Evolutionary conservation across 2,797 vertebrate species (phyloP).

Genomic region (Acanthopagrus latus): DNA sequence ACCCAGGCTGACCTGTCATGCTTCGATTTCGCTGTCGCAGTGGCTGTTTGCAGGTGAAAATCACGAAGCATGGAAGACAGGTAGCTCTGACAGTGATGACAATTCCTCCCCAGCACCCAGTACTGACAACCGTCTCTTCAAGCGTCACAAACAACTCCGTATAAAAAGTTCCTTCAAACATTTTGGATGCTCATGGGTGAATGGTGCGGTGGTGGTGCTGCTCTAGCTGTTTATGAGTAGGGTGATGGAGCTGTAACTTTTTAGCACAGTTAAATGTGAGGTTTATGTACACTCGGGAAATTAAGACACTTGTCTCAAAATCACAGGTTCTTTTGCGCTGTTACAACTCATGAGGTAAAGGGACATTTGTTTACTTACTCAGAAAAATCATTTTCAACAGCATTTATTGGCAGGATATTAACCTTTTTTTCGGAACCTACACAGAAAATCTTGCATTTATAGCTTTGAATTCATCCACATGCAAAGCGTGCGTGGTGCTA

Average conservation of each 20-base stretch:
- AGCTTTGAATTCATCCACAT: background rate
- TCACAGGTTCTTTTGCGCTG: background rate
- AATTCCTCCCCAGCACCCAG: conserved; percentile 36
- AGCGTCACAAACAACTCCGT: conserved; percentile 21
- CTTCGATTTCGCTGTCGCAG: conserved; percentile 78
- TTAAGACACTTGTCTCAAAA: background rate
- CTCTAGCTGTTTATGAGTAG: conserved; percentile 15
- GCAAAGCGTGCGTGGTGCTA: background rate
- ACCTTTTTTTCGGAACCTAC: background rate
- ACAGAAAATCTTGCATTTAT: background rate
- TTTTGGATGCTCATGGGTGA: conserved; percentile 24
- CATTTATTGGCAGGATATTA: background rate
- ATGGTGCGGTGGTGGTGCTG: background rate
- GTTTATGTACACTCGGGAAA: conserved; percentile 1
- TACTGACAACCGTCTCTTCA: conserved; percentile 46
- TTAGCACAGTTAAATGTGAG: conserved; percentile 20
- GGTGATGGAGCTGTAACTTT: conserved; percentile 1
- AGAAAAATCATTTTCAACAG: conserved; percentile 8
- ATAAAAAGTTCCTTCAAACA: conserved; percentile 47
- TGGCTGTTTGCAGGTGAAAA: conserved; percentile 72
- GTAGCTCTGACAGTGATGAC: conserved; percentile 65
- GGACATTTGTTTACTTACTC: background rate
- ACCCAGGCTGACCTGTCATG: conserved; percentile 69
- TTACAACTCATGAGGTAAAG: background rate
- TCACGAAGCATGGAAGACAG: conserved; percentile 64